Evolutionary conservation across 2,888 invertebrate genomes (phyloP).

Genomic region (Portevinia maculata): DNA sequence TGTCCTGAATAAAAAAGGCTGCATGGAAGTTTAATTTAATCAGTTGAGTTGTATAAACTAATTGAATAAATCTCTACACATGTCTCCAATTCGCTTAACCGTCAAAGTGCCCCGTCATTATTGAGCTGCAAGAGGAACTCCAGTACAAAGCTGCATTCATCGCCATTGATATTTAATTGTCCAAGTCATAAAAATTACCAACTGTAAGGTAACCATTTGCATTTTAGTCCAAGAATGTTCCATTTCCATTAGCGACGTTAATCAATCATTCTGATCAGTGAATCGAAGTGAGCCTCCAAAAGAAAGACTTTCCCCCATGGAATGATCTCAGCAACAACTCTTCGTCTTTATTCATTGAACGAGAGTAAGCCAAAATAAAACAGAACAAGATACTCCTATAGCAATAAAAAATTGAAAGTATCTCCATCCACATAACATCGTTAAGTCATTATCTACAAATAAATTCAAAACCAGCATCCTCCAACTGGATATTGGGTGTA

Average conservation of each 20-base stretch:
- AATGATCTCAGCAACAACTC: slow-evolving; percentile 32
- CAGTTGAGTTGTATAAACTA: too few relatives aligned
- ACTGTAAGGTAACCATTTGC: slow-evolving; percentile 36
- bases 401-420: slow-evolving; percentile 70
- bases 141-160: background rate
- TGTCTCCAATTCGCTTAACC: too few relatives aligned
- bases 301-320: slow-evolving; percentile 66
- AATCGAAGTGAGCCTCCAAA: slow-evolving; percentile 4
- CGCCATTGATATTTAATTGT: slow-evolving; percentile 9
- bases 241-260: slow-evolving; percentile 43
- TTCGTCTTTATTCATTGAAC: slow-evolving; percentile 14
- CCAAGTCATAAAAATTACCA: slow-evolving; percentile 33
- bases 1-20: too few relatives aligned
- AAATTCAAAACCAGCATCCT: slow-evolving; percentile 36
- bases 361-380: slow-evolving; percentile 19
- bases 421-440: slow-evolving; percentile 62
- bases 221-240: slow-evolving; percentile 49
- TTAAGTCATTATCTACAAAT: slow-evolving; percentile 71
- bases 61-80: too few relatives aligned
- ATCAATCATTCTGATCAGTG: slow-evolving; percentile 59
- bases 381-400: background rate
- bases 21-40: too few relatives aligned
- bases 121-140: too few relatives aligned
- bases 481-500: slow-evolving; percentile 26
- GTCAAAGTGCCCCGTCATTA: too few relatives aligned